Percentiles rank a stretch among this genome's conserved stretches.
Conservation (phyloP, 2,888 invertebrate species). For the Trissoscelio sp. region DNA sequence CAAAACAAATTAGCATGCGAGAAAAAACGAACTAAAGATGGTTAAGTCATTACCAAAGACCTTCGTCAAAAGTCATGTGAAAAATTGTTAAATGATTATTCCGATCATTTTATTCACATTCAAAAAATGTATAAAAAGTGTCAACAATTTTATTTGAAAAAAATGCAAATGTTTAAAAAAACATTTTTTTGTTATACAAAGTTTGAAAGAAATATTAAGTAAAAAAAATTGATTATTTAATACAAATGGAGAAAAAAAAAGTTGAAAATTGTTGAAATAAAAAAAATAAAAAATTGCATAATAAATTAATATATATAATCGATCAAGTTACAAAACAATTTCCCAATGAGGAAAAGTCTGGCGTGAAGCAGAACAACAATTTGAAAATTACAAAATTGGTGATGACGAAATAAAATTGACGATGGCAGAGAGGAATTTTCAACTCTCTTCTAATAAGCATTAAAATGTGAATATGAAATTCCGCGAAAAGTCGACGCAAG, state of each 20-base stretch:
- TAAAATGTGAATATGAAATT: slow-evolving; percentile 25
- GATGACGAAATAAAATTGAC: slow-evolving; percentile 12
- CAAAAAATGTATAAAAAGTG: too few species aligned
- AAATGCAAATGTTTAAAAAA: too few species aligned
- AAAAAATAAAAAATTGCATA: slow-evolving; percentile 1
- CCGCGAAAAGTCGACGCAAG: slow-evolving; percentile 14
- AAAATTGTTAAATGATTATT: background rate
- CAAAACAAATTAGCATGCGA: slow-evolving; percentile 26
- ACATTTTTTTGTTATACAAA: too few species aligned
- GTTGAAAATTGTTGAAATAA: too few species aligned
- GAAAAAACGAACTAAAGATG: slow-evolving; percentile 25
- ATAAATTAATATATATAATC: slow-evolving; percentile 5
- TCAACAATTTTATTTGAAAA: too few species aligned
- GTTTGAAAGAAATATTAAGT: too few species aligned
- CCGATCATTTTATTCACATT: too few species aligned
- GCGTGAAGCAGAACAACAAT: background rate
- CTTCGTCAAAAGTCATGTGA: background rate
- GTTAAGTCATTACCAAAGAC: slow-evolving; percentile 36
- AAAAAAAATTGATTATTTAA: too few species aligned
- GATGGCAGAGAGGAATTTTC: background rate
- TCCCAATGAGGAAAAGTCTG: background rate
- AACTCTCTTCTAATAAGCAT: background rate
- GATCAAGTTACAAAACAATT: slow-evolving; percentile 16
- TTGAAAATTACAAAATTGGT: slow-evolving; percentile 15
- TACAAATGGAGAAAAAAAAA: too few species aligned